phyloP scores from a whole-genome alignment of 2,113 vertebrate genomes.

The Nestor notabilis region DNA sequence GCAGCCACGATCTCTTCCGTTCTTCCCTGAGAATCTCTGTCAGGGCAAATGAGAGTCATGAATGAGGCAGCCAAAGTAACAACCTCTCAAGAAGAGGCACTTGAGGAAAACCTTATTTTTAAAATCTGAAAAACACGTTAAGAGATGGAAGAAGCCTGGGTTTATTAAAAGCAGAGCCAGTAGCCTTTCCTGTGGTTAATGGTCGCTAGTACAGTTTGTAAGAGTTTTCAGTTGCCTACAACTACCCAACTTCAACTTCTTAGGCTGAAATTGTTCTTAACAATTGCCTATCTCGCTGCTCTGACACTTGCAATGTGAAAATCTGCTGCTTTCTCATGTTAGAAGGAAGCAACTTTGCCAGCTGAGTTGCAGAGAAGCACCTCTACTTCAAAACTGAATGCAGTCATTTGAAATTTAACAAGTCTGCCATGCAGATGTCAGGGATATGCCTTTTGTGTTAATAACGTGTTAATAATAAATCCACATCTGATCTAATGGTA shows the following conservation, averaged over 20 bases:
- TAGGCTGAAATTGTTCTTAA: background rate
- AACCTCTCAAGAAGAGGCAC: background rate
- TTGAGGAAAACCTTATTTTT: background rate
- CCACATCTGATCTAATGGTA: background rate
- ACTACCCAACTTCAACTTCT: background rate
- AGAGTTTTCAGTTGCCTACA: background rate
- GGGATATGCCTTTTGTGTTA: background rate
- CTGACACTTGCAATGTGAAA: background rate
- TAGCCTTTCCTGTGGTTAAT: background rate
- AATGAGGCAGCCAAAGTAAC: rapidly evolving
- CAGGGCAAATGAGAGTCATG: background rate
- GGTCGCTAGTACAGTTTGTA: background rate
- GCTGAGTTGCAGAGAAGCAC: background rate
- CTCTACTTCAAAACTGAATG: background rate
- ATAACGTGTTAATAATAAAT: background rate
- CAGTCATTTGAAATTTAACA: background rate
- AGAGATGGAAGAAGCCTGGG: background rate
- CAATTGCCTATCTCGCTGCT: background rate
- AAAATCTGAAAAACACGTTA: background rate
- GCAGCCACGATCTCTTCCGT: background rate
- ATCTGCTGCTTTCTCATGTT: background rate
- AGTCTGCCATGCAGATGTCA: background rate
- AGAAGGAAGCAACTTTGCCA: background rate
- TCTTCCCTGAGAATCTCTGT: background rate
- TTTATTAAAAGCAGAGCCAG: background rate